phyloP scores from a whole-genome alignment of 2,113 vertebrate genomes.

The Megalops atlanticus region DNA sequence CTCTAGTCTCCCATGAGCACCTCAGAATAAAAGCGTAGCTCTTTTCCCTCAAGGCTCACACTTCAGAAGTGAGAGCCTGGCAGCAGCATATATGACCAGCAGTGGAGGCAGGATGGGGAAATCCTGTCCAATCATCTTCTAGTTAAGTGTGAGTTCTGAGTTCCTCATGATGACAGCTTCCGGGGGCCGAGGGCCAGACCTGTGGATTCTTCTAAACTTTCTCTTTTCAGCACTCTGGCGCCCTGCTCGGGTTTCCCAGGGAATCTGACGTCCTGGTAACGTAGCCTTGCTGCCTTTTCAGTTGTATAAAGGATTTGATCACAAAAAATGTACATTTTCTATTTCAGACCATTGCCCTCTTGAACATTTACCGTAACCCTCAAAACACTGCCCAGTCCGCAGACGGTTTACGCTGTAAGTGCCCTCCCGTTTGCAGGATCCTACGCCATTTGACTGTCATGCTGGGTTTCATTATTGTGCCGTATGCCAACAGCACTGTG shows the following conservation, averaged over 20 bases:
- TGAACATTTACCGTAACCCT: constrained; percentile 99
- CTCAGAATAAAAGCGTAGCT: constrained; percentile 9
- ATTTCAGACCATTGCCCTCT: constrained; percentile 98
- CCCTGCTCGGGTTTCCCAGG: neutral
- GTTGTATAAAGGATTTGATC: constrained; percentile 57
- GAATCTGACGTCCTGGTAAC: constrained; percentile 36
- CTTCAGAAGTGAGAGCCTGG: neutral
- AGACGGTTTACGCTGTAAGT: constrained; percentile 98
- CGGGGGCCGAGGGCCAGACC: neutral
- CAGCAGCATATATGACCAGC: too few relatives aligned
- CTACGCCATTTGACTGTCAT: neutral
- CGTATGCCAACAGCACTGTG: neutral
- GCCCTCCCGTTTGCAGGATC: constrained; percentile 64
- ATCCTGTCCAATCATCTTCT: neutral
- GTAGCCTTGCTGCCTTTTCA: constrained; percentile 44
- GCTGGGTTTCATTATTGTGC: neutral
- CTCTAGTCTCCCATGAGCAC: constrained; percentile 29
- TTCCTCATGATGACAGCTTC: constrained; percentile 28
- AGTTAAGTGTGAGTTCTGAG: constrained; percentile 4
- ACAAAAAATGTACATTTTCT: constrained; percentile 24
- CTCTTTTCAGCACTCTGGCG: constrained; percentile 12
- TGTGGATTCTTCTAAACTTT: constrained; percentile 10
- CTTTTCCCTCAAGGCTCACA: neutral
- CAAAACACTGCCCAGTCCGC: constrained; percentile 99
- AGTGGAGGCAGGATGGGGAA: too few relatives aligned